phyloP scores from a whole-genome alignment of 2,888 invertebrate genomes.

The Calameuta pallipes region DNA sequence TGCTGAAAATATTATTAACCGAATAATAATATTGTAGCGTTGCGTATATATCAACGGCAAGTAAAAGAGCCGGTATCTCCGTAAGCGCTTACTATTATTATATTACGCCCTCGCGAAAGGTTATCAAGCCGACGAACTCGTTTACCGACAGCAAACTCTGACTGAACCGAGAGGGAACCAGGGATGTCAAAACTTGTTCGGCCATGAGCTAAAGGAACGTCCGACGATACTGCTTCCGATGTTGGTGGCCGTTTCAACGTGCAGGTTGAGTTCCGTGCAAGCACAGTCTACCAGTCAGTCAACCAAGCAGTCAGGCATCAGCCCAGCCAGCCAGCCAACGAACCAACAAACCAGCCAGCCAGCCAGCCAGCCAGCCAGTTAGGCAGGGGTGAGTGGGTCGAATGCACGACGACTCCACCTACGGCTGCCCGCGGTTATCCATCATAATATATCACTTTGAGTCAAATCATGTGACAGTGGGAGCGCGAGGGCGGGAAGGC shows the following conservation, averaged over 20 bases:
- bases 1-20: neutral
- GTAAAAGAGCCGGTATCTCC: neutral
- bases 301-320: neutral
- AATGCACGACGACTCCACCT: neutral
- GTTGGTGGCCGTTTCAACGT: neutral
- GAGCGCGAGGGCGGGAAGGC: neutral
- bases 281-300: neutral
- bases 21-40: neutral
- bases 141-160: conserved; percentile 29
- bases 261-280: neutral
- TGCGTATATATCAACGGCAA: neutral
- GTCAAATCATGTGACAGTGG: conserved; percentile 19
- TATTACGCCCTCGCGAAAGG: conserved; percentile 21
- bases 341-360: neutral
- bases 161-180: conserved; percentile 5
- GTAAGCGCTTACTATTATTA: conserved; percentile 2
- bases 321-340: neutral
- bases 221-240: neutral
- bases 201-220: neutral
- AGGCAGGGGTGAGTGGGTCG: neutral
- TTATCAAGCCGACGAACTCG: conserved; percentile 37
- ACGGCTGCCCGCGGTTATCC: conserved; percentile 28
- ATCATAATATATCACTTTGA: conserved; percentile 33
- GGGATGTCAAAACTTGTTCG: neutral
- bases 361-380: neutral